A percentile compares a stretch with the other conserved stretches of the same genome.
Evolutionary conservation across 1,140 invertebrate species (phyloP).

Genomic region (Lamellibrachia luymesi): DNA sequence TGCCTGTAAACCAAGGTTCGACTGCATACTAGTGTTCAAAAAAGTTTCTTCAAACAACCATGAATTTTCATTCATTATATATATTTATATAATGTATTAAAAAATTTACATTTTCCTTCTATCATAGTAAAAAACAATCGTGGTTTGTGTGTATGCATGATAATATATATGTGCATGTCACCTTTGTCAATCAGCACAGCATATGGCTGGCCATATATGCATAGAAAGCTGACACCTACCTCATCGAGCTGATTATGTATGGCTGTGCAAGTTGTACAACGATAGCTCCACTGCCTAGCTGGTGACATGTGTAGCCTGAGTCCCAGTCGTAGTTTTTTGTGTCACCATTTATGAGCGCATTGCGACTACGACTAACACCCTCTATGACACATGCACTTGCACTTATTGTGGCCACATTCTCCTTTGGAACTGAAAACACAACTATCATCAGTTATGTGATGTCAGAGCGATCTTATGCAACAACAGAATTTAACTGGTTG

Average conservation of each 20-base stretch:
- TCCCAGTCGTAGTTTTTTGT: constrained; percentile 96
- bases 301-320: constrained; percentile 97
- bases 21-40: no score
- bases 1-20: no score
- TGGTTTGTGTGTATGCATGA: no score
- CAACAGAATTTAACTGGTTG: neutral
- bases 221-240: constrained; percentile 56
- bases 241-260: constrained; percentile 87
- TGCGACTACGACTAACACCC: constrained; percentile 86
- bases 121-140: no score
- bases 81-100: no score
- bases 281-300: constrained; percentile 92
- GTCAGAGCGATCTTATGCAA: neutral
- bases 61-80: no score
- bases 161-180: no score
- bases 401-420: constrained; percentile 89
- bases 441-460: neutral
- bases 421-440: constrained; percentile 68
- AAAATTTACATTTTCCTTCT: no score
- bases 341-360: constrained; percentile 95
- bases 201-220: neutral
- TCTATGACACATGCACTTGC: constrained; percentile 90
- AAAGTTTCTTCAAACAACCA: no score
- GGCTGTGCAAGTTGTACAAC: constrained; percentile 94
- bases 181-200: no score